Base-by-base conservation (phyloP, 2,797 vertebrate genomes). In the Parauchenoglanis ngamensis region DNA sequence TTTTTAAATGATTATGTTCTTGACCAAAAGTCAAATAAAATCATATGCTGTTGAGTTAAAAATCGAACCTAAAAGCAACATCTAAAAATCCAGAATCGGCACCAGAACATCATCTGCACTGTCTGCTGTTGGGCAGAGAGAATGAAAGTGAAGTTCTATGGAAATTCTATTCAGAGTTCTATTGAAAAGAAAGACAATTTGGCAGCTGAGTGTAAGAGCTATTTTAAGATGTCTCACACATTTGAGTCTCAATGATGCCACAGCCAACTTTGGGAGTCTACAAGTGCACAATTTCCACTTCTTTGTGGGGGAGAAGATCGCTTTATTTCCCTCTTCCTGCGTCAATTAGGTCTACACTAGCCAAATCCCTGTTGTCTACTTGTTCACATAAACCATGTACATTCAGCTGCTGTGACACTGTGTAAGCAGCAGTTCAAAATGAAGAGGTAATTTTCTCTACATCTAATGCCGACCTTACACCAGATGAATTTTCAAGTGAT, bases 351-450 rank as follows among this genome's bases (percentile, higher is more conserved):
- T 46, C 63, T 68, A 65, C 40, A 65, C 61, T 65, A 21, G 44
- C 63, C 46, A 52, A 83, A 83, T 52, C 61, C 46, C 44, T 49
- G 44, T 83, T 52, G 80, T 83, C 44, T 83, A 68, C 52, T 83
- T 52, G 23, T 68, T 85, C 44, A 21, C 63, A 68, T 67, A 83
- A 67, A 67, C 79, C 13, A 81, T 63, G 23, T 40, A 63, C 79
- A 63, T 61, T 63, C 76, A 56, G 52, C 15, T 54, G 77, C 76
- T 57, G 28, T 40, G 54, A 79, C 31, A 59, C 10, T 59, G 56
- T 49, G 44, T 79, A 79, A 79, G 31, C 25, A 81, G 57, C 31
- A 46, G 13, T 40, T n/a, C 4, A 1, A 21, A 85, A 85, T 7
- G 65, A 61, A 79, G 44, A 83, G 1, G 4, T 0, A 2, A 63